Evolutionary conservation across 2,113 vertebrate species (phyloP), one percentile per base, ranked within the genome.

Genomic region (Archilochus colubris): DNA sequence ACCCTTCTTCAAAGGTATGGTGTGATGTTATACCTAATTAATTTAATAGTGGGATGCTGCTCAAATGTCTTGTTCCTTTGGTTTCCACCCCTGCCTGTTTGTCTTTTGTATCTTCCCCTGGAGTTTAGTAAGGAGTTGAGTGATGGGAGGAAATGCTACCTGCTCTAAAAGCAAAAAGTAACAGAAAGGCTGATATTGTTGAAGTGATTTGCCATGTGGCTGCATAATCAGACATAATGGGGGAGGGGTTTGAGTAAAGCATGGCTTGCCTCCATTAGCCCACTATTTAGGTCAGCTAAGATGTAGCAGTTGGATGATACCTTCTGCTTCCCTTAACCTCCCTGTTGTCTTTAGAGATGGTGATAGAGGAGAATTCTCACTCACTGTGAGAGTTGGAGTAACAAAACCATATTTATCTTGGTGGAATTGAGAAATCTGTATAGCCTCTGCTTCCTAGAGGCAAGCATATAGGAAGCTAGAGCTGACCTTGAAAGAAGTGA

Each of bases 21-120:
- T 51, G 63, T 93, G 85, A 28, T 64, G 18, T 83, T 80, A 38
- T 59, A 59, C 31, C 55, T 90, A 77, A 95, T 95, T 88, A 83
- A 83, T 54, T 82, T 95, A 96, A 96, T 96, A 59, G 75, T 77
- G 95, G 92, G 96, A 70, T 95, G 93, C 95, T 74, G 51, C 38
- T 73, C 38, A 94, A 61, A 91, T 95, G 66, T 78, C 44, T 88
- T 77, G 72, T 80, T 93, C 30, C 72, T 96, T 96, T 70, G 72
- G 38, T 91, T 95, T 93, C 43, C 31, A 58, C 66, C 88, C 61
- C 87, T 82, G 59, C 96, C 93, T 92, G 11, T 40, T 40, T 73
- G 82, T 54, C 54, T 76, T 51, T 48, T 28, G 43, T 70, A 88
- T 46, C 46, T 88, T 86, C 55, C n/a, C 50, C 46, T 70, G 63